Evolutionary conservation across 35 echinoderm and acorn worm species (phyloP).

Genomic region (Apostichopus californicus): DNA sequence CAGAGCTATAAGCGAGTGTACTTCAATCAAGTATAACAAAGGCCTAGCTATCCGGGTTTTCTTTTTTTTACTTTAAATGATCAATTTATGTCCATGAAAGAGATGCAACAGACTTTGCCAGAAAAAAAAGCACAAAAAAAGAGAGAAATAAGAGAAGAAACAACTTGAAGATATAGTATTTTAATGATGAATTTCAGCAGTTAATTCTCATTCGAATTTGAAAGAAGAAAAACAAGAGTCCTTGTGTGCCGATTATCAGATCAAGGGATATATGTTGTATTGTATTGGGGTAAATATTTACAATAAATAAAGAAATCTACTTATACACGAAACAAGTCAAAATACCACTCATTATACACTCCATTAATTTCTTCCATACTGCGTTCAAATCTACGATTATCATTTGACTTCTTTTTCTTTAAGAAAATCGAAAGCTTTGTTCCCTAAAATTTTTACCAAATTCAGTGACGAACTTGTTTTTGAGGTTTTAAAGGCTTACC

Average conservation of each 20-base stretch:
- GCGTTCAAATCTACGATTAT: background rate
- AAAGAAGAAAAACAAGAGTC: background rate
- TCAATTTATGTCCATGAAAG: slow-evolving; percentile 7
- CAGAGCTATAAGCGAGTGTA: background rate
- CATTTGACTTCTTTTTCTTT: background rate
- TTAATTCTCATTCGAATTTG: background rate
- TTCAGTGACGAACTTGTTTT: background rate
- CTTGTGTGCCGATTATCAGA: slow-evolving; percentile 35
- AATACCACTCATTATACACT: background rate
- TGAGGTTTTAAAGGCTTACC: background rate
- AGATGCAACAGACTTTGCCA: background rate
- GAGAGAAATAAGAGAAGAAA: too few relatives aligned
- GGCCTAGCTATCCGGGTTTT: background rate
- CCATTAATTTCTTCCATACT: slow-evolving; percentile 27
- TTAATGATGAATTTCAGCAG: background rate
- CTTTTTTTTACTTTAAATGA: background rate
- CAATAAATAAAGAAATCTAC: background rate
- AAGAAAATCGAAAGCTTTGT: background rate
- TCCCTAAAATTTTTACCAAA: background rate
- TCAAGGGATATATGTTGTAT: slow-evolving; percentile 1
- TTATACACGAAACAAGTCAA: background rate
- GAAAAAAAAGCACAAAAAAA: background rate
- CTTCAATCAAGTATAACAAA: slow-evolving; percentile 10
- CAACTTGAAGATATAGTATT: background rate
- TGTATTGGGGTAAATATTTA: slow-evolving; percentile 27